These are phyloP conservation scores for Odontomachus brunneus DNA, from an alignment of 1,140 invertebrate species.

Conservation along the genomic window DNA sequence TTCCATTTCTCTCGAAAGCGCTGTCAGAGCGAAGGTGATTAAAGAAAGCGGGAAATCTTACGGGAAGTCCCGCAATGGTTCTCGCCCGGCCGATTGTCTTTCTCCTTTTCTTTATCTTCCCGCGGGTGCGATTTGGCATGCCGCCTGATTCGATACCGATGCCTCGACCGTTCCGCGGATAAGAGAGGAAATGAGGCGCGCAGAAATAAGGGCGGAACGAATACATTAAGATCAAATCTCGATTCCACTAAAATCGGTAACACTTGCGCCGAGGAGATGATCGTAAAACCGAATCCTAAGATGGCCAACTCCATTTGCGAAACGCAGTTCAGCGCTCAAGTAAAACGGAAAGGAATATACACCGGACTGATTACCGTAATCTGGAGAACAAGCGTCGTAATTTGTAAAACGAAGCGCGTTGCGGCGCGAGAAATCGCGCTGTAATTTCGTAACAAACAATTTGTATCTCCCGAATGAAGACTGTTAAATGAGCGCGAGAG, in stretches of 20 bases:
- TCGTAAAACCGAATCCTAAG: constrained; percentile 36
- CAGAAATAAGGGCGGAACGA: constrained; percentile 46
- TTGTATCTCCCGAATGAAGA: neutral
- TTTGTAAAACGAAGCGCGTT: neutral
- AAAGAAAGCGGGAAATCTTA: constrained; percentile 42
- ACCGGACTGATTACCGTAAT: neutral
- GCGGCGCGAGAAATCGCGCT: too few species aligned
- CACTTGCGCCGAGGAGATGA: constrained; percentile 25
- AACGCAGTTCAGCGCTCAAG: neutral
- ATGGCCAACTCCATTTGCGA: constrained; percentile 17
- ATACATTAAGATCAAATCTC: constrained; percentile 64
- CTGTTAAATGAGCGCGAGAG: neutral
- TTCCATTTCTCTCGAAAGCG: constrained; percentile 9
- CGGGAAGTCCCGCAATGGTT: constrained; percentile 17
- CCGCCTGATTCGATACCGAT: constrained; percentile 69
- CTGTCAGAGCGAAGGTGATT: constrained; percentile 49
- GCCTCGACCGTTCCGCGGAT: constrained; percentile 52
- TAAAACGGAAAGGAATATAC: neutral
- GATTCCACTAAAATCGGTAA: constrained; percentile 39
- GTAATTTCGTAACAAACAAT: too few species aligned
- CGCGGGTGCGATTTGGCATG: constrained; percentile 70
- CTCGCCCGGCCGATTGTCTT: neutral
- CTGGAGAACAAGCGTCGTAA: neutral
- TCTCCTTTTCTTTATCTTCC: constrained; percentile 58
- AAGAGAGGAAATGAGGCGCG: constrained; percentile 40